Base-by-base conservation (phyloP, 35 echinoderm and acorn worm species). In the Acanthaster planci region DNA sequence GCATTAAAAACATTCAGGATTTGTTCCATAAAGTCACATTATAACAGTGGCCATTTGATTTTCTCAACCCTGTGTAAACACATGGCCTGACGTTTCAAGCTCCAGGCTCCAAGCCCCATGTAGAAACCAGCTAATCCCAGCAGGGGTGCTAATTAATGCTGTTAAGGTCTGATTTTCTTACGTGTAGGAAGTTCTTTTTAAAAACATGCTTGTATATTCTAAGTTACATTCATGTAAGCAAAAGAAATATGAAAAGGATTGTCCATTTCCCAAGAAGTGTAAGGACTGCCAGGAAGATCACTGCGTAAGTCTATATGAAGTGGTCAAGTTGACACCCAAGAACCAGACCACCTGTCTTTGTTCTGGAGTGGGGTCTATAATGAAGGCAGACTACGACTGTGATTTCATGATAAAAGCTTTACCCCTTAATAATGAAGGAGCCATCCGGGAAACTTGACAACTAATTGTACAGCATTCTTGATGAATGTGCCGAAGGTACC, bases 401-500 rank as follows among this genome's bases (percentile, higher is more conserved):
- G 56, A 40, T 32, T 32, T 56, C 22, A 0, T 56, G 80, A 57
- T 56, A 82, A 82, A 82, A 19, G 50, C 30, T 3, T 26, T 82
- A 36, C 47, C 52, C 8, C 51, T 32, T n/a, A 12, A 47, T 12
- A 47, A 6, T 47, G 42, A 6, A 47, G 4, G 30, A 37, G 27
- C 14, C 52, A 82, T 29, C 17, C 47, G 2, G 56, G 7, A 1
- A 21, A 64, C 1, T 4, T 64, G 59, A 64, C 12, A 64, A 14
- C 2, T 21, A 17, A 56, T n/a, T 31, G 2, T 17, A 17, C 53
- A 0, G 30, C 1, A 22, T 31, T 23, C 14, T 64, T 1, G 59
- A 64, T 55, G 51, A 82, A 39, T 82, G 80, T 26, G 50, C 80
- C 10, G 80, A 82, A 30, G 18, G 51, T 2, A 82, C 80, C 9